Evolutionary conservation across 1,140 invertebrate species (phyloP), one percentile per base, ranked within the genome.

Genomic region (Calliphora vicina): DNA sequence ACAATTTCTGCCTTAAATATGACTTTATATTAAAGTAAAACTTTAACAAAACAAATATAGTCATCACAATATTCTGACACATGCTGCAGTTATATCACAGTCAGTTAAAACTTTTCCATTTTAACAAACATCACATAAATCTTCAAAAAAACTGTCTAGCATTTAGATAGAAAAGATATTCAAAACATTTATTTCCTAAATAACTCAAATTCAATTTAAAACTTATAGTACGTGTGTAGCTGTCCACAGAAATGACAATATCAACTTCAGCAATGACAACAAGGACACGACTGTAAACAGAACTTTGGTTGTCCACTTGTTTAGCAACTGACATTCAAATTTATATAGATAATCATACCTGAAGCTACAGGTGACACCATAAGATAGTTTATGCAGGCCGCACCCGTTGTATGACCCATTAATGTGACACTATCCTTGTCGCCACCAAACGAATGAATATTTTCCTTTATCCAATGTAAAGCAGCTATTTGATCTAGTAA

Each of bases 351-450:
- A 35, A 67, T 86, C 87, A 89, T 91, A 94, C 94, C 94, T 85
- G 93, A 93, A 82, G 93, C 93, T 50, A 97, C 94, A 0, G 96
- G 97, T 73, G 97, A 97, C 20, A 97, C 93, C 92, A 97, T 95
- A 57, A 98, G 92, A 83, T 97, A 94, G 91, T 97, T 98, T 80
- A 97, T 95, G 87, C 97, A 97, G 42, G 96, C 96, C 0, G 97
- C 97, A 0, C 98, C 98, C 1, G 97, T 98, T 72, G 96, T 97
- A 88, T 99, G 97, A 0, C 98, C 98, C 91, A 99, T 95, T 17
- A 99, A 88, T 0, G 98, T 99, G 2, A 99, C 95, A 0, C 92
- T 93, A 29, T 91, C 91, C 87, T 95, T 94, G 91, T 99, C 95
- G 0, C 98, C 98, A 17, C 97, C 96, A 87, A 99, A 94, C 86